A percentile compares a stretch with the other conserved stretches of the same genome.
phyloP scores from a whole-genome alignment of 2,113 vertebrate genomes.

The Pelecanoides urinatrix region DNA sequence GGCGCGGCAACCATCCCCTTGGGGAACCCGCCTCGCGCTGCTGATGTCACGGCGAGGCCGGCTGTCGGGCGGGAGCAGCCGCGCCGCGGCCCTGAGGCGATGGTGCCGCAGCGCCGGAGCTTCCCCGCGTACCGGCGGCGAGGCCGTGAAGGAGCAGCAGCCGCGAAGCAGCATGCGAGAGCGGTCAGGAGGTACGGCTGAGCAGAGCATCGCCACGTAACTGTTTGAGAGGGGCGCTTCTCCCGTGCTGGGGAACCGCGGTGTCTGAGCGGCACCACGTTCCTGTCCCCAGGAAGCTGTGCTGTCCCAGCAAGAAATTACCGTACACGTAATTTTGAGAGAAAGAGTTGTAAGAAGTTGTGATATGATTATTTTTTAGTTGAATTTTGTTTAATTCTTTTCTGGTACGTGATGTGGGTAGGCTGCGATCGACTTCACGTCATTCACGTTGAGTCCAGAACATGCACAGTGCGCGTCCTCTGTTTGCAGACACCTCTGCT shows the following conservation, averaged over 20 bases:
- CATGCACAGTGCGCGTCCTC: rapidly evolving
- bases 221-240: not conserved
- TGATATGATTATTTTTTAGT: rapidly evolving
- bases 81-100: not conserved
- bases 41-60: not conserved
- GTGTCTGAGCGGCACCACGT: rapidly evolving
- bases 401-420: no score
- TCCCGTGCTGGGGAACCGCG: rapidly evolving
- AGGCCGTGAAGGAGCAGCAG: no score
- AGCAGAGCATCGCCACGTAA: rapidly evolving
- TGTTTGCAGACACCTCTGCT: no score
- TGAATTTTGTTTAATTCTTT: not conserved
- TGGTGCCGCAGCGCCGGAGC: no score
- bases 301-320: rapidly evolving
- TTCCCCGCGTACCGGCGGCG: no score
- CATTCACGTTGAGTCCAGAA: not conserved
- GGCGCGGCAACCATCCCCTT: not conserved
- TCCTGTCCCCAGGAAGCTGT: rapidly evolving
- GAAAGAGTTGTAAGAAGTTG: no score
- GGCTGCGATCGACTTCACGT: rapidly evolving
- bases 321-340: rapidly evolving
- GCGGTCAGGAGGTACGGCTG: not conserved
- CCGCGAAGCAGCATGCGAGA: not conserved
- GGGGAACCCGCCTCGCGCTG: not conserved
- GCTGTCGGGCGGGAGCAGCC: not conserved